Evolutionary conservation across 2,113 vertebrate species (phyloP), one percentile per base, ranked within the genome.

Genomic region (Sisor rabdophorus): DNA sequence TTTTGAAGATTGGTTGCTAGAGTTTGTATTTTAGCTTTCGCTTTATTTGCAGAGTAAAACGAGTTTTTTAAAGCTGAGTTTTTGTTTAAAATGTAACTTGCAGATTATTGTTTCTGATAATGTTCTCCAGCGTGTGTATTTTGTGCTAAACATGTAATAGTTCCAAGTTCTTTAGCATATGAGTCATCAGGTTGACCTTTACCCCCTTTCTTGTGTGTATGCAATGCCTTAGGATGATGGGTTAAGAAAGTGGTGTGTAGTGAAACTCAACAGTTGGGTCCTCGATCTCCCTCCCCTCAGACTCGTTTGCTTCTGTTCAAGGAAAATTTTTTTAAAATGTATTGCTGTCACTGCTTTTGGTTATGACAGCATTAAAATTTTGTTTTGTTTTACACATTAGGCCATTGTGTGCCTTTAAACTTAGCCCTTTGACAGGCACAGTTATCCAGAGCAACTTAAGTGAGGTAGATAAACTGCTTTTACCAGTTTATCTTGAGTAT

Each of bases 261-360:
- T 44, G 76, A 77, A 77, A 71, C 56, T 17, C 9, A 48, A 28
- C 53, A 60, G 26, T 40, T 53, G 73, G 32, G 7, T 64, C 10
- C 20, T 36, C 36, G 32, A 56, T 40, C 63, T 71, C 6, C 6
- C 32, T 6, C 32, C 68, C 48, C 30, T 63, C 48, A 60, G 36
- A 64, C 69, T 55, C 24, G 1, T 10, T 24, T 44, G 26, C 2
- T 67, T 59, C 20, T 72, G n/a, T 48, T 30, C 3, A 20, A n/a
- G 56, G 72, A 19, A 60, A 44, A 61, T 61, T 61, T 58, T 58
- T 32, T 1, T 52, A 6, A 52, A 61, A 50, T 73, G 61, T 6
- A n/a, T 3, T 63, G 6, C 47, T 20, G 9, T 50, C 1, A 10
- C 28, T 59, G 15, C 11, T 44, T 28, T 24, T 61, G 19, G 20